Percentiles rank a stretch among this genome's conserved stretches.
phyloP scores from a whole-genome alignment of 2,797 vertebrate species.

The Hippoglossus hippoglossus region DNA sequence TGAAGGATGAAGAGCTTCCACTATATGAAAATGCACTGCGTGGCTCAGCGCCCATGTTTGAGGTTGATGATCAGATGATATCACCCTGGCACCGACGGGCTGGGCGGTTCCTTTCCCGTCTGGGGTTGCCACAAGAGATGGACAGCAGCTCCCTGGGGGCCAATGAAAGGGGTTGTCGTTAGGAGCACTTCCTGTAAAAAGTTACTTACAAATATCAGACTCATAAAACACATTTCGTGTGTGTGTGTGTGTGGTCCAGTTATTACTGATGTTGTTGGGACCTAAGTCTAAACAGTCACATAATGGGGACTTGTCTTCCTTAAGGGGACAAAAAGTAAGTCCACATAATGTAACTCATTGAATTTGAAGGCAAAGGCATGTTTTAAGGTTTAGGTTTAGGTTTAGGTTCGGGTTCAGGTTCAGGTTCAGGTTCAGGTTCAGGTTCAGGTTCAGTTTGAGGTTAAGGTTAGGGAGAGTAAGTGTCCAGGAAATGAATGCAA shows the following conservation, averaged over 20 bases:
- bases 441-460: too few species aligned
- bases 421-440: too few species aligned
- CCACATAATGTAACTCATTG: too few species aligned
- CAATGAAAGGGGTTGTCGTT: constrained; percentile 68
- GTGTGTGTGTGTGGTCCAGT: background rate
- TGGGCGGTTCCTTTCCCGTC: constrained; percentile 73
- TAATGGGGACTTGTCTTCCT: too few species aligned
- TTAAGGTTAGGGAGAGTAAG: too few species aligned
- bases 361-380: too few species aligned
- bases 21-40: constrained; percentile 80
- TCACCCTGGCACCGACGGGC: constrained; percentile 72
- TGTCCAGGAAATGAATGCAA: too few species aligned
- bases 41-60: constrained; percentile 70
- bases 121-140: constrained; percentile 72
- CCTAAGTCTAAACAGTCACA: too few species aligned
- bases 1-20: constrained; percentile 65
- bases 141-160: constrained; percentile 65
- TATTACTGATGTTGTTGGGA: too few species aligned
- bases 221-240: constrained; percentile 48
- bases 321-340: too few species aligned
- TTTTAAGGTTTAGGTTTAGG: too few species aligned
- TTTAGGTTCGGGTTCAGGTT: too few species aligned
- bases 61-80: constrained; percentile 77
- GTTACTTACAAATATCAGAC: constrained; percentile 74
- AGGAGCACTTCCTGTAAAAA: constrained; percentile 76